These are phyloP conservation scores for Lampropteryx suffumata DNA, from an alignment of 2,888 invertebrate genomes.

Conservation along the genomic window DNA sequence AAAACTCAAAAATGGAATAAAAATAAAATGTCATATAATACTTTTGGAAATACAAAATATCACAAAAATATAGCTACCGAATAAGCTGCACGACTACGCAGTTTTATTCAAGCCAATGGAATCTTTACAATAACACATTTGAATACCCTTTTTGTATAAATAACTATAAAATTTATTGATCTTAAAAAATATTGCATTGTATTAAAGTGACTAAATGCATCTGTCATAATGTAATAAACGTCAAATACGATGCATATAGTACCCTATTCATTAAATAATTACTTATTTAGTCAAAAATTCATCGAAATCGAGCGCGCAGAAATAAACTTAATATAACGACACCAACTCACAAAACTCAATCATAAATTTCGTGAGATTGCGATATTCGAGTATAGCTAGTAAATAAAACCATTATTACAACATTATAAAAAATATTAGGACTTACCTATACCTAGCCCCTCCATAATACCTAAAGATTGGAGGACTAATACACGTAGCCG, in stretches of 20 bases:
- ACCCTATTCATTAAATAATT: too few relatives aligned
- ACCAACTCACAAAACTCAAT: too few relatives aligned
- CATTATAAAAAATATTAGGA: neutral
- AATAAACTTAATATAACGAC: too few relatives aligned
- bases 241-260: too few relatives aligned
- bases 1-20: neutral
- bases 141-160: neutral
- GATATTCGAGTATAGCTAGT: neutral
- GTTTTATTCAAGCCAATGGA: constrained; percentile 6
- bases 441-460: neutral
- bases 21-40: constrained; percentile 31
- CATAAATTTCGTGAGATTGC: neutral
- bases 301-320: too few relatives aligned
- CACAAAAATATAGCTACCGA: constrained; percentile 22
- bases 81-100: constrained; percentile 5
- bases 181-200: neutral
- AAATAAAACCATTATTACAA: neutral
- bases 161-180: neutral
- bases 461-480: too few relatives aligned
- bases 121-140: neutral
- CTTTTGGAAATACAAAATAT: constrained; percentile 31
- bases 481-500: too few relatives aligned
- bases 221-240: too few relatives aligned
- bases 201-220: neutral
- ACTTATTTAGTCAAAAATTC: too few relatives aligned